phyloP scores from a whole-genome alignment of 2,797 vertebrate species.

The Parauchenoglanis punctatus region DNA sequence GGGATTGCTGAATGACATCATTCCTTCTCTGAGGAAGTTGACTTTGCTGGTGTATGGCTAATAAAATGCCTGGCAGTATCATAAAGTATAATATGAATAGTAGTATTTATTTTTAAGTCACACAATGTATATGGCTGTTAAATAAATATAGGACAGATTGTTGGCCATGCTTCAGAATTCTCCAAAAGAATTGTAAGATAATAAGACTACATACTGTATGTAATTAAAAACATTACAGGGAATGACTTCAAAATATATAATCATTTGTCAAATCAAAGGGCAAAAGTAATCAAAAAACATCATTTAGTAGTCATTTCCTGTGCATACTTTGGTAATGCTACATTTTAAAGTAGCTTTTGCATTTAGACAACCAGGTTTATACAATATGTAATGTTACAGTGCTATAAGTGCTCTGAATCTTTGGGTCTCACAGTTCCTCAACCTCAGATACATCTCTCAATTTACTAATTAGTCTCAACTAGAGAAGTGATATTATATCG shows the following conservation, averaged over 20 bases:
- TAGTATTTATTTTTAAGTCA: neutral
- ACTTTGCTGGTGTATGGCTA: slow-evolving; percentile 34
- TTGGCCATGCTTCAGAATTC: neutral
- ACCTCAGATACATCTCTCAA: neutral
- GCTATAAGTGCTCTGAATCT: neutral
- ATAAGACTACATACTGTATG: neutral
- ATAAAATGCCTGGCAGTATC: slow-evolving; percentile 37
- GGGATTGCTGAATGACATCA: slow-evolving; percentile 48
- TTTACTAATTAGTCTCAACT: too few relatives aligned
- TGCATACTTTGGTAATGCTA: neutral
- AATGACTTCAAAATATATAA: neutral
- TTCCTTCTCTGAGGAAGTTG: slow-evolving; percentile 22
- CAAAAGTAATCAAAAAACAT: neutral
- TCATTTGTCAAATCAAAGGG: neutral
- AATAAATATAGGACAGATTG: neutral
- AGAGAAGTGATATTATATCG: neutral
- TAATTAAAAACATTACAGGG: neutral
- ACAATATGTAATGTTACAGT: neutral
- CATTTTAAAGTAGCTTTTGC: too few relatives aligned
- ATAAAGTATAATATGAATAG: neutral
- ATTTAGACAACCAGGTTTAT: neutral
- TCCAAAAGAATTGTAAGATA: neutral
- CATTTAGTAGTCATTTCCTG: neutral
- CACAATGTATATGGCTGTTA: neutral
- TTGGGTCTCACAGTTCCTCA: neutral